Base-by-base conservation (phyloP, 2,888 invertebrate genomes). In the Archips crataeganus region DNA sequence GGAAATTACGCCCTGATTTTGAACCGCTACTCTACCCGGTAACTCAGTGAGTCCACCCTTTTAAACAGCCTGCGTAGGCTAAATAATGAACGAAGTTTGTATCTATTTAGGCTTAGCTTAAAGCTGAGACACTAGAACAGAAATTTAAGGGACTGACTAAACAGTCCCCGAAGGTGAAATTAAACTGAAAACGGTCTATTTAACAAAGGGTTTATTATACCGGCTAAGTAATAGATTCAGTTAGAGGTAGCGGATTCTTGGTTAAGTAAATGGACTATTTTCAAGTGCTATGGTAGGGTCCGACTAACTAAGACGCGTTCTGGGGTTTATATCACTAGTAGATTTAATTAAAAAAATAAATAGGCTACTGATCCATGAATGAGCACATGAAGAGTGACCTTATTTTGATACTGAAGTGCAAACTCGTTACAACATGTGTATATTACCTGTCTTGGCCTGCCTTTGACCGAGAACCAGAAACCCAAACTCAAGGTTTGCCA, bases 81-180 rank as follows among this genome's bases (percentile, higher is more conserved):
- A 51, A 65, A 65, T 51, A 65, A 65, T 65, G 51, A 51, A 65
- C 51, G 9, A 65, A 65, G 65, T 15, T 32, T 9, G 34, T n/a
- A 34, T 49, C 65, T 65, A 63, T 6, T 45, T 8, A 65, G 65
- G 11, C 8, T 51, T 1, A 47, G 45, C 9, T 59, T 23, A 11
- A 11, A 32, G 45, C 47, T 34, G 32, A n/a, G 6, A 23, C 45
- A 36, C 39, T 63, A 47, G 47, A 57, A 32, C 63, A 63, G 49
- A 51, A 65, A 36, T 65, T 65, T 34, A 36, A n/a, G 51, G 36
- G 32, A n/a, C 34, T 65, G n/a, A 10, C n/a, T 42, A 62, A 39
- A 5, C 42, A 62, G 15, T 11, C 62, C 62, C 59, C 9, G 10
- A 34, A 34, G 57, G 60, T 36, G 15, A n/a, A 62, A 39, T 61